A percentile compares a stretch with the other conserved stretches of the same genome.
phyloP scores from a whole-genome alignment of 2,797 vertebrate genomes.

The Poecilia picta region DNA sequence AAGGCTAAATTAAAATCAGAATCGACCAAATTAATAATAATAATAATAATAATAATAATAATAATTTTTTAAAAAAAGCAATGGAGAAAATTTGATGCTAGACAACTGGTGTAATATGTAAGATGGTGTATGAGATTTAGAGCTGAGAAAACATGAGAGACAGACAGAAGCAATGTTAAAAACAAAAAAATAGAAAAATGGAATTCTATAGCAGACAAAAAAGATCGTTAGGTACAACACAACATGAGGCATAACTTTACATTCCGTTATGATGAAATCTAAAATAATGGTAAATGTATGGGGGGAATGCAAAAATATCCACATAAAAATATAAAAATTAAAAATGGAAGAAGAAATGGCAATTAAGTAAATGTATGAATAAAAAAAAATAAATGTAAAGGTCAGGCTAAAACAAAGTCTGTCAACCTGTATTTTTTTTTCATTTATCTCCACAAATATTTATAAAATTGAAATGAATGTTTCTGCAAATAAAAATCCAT shows the following conservation, averaged over 20 bases:
- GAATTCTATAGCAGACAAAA: not conserved
- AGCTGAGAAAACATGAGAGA: not conserved
- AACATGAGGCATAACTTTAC: not conserved
- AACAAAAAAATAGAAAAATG: not conserved
- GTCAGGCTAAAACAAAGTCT: not conserved
- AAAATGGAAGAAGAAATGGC: not conserved
- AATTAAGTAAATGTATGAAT: not conserved
- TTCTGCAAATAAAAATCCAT: not conserved
- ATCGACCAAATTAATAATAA: not conserved
- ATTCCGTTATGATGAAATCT: not conserved
- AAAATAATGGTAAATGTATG: not conserved
- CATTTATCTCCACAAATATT: not conserved
- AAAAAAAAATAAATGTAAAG: not conserved
- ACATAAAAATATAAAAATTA: not conserved
- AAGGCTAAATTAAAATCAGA: not conserved
- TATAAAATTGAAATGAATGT: not conserved
- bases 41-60: no score
- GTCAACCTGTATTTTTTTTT: not conserved
- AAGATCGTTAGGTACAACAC: not conserved
- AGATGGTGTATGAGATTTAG: not conserved
- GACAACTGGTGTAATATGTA: no score
- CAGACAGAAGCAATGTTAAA: not conserved
- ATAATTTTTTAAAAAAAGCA: not conserved
- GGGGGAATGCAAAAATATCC: not conserved
- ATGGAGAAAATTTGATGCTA: no score